Conservation (phyloP, 1,140 invertebrate genomes). For the Dermatophagoides farinae region DNA sequence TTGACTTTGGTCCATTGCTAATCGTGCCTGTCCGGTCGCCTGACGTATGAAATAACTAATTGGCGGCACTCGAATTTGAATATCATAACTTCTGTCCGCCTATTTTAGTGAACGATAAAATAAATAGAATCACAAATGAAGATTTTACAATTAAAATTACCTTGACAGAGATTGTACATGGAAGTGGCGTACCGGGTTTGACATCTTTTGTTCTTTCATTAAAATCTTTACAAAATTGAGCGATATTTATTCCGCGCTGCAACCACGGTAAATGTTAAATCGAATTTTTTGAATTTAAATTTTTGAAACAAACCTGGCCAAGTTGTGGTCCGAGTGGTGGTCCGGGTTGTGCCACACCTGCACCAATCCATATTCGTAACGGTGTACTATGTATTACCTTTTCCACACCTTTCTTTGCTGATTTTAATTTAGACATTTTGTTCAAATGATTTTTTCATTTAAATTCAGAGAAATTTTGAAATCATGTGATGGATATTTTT, state of each 20-base stretch:
- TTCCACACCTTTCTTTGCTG: conserved; percentile 17
- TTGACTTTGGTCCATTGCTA: conserved; percentile 47
- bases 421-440: conserved; percentile 13
- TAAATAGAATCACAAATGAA: not conserved
- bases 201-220: conserved; percentile 80
- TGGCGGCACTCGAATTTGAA: conserved; percentile 65
- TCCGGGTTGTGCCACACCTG: conserved; percentile 20
- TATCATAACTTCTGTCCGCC: conserved; percentile 62
- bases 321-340: conserved; percentile 21
- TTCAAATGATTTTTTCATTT: too few species aligned
- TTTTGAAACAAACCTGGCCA: conserved; percentile 17
- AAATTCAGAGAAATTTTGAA: too few species aligned
- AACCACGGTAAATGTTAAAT: conserved; percentile 10
- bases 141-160: conserved; percentile 21
- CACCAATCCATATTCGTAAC: conserved; percentile 18
- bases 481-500: too few species aligned
- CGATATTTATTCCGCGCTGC: conserved; percentile 83
- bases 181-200: conserved; percentile 76
- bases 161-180: conserved; percentile 53
- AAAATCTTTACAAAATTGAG: conserved; percentile 92
- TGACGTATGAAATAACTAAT: conserved; percentile 70
- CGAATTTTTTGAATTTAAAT: not conserved
- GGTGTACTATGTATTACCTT: conserved; percentile 20
- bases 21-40: conserved; percentile 72
- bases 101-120: conserved; percentile 8